Conservation (phyloP, 2,113 vertebrate species). For the Grammomys dolichurus region DNA sequence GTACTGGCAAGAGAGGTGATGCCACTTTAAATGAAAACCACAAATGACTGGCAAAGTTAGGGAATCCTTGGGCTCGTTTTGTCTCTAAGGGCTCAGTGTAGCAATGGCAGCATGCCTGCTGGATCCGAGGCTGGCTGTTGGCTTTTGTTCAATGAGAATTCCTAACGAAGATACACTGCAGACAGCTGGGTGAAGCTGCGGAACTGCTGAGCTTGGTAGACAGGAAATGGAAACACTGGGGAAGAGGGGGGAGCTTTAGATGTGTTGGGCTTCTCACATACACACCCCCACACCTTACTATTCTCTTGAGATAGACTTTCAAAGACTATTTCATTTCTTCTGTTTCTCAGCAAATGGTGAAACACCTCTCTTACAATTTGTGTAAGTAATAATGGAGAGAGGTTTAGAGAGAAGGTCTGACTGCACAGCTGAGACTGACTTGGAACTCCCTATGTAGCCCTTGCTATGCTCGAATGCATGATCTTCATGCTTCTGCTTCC, state of each 20-base stretch:
- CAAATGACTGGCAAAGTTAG: conserved; percentile 1
- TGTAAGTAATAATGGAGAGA: neutral
- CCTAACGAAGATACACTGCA: conserved; percentile 20
- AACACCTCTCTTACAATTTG: neutral
- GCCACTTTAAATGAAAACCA: neutral
- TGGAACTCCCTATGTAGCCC: neutral
- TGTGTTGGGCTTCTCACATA: neutral
- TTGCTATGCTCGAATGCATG: neutral
- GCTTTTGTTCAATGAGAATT: conserved; percentile 40
- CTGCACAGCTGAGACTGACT: neutral
- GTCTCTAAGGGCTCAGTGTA: neutral
- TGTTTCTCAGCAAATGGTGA: neutral
- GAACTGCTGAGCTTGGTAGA: neutral
- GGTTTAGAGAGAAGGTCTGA: neutral
- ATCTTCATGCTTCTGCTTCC: neutral
- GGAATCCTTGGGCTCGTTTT: conserved; percentile 30
- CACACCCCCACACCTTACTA: neutral
- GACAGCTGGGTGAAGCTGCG: conserved; percentile 24
- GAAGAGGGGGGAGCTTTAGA: neutral
- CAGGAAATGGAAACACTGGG: neutral
- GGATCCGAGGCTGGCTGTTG: neutral
- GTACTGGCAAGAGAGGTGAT: neutral
- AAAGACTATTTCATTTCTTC: conserved; percentile 30
- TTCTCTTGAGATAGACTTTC: conserved; percentile 37
- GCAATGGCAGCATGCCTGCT: conserved; percentile 34